Evolutionary conservation across 2,113 vertebrate species (phyloP).

Genomic region (Holacanthus passer): DNA sequence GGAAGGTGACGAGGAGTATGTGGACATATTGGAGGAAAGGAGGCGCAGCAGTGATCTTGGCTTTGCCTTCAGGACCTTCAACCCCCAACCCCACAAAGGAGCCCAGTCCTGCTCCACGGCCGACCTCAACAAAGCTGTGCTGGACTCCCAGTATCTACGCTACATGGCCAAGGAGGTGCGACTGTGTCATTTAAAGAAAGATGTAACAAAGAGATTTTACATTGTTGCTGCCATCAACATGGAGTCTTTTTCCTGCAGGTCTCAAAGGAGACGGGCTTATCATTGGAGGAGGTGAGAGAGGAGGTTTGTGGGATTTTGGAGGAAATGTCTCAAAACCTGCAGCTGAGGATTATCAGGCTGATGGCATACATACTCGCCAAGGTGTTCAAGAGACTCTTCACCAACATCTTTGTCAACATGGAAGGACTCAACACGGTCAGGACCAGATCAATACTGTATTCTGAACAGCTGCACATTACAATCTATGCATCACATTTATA

Average conservation of each 20-base stretch:
- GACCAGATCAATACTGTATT: neutral
- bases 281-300: conserved; percentile 86
- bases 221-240: neutral
- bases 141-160: conserved; percentile 89
- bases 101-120: conserved; percentile 83
- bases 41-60: conserved; percentile 88
- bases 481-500: no score
- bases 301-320: conserved; percentile 88
- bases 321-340: conserved; percentile 95
- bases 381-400: conserved; percentile 93
- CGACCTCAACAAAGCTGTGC: conserved; percentile 87
- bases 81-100: conserved; percentile 86
- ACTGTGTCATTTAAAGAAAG: neutral
- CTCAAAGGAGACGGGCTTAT: conserved; percentile 86
- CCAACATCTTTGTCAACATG: conserved; percentile 91
- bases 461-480: neutral
- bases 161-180: conserved; percentile 91
- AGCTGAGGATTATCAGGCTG: conserved; percentile 89
- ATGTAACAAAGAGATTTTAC: neutral
- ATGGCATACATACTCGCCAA: conserved; percentile 91
- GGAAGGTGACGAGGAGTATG: conserved; percentile 86
- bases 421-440: conserved; percentile 92
- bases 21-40: conserved; percentile 92
- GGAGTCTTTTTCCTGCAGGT: conserved; percentile 78
- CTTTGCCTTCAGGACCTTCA: conserved; percentile 91